A percentile compares a stretch with the other conserved stretches of the same genome.
These are phyloP conservation scores for Steromphala cineraria DNA, from an alignment of 2,888 invertebrate species.

Conservation along the genomic window DNA sequence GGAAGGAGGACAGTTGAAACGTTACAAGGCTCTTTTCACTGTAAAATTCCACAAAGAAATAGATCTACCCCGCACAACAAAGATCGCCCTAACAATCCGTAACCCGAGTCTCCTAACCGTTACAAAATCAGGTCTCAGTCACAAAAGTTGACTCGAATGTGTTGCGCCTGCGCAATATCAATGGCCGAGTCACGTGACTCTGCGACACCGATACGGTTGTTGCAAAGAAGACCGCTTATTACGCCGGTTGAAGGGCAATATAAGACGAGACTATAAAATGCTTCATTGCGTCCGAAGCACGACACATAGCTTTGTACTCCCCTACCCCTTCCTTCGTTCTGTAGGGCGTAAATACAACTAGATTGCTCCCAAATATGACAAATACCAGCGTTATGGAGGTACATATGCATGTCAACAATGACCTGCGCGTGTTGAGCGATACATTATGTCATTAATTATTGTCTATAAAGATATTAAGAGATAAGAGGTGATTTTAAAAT, in stretches of 20 bases:
- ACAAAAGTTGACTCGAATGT: neutral
- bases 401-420: no score
- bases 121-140: neutral
- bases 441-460: no score
- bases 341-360: no score
- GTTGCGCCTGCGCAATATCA: constrained; percentile 13
- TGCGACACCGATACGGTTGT: constrained; percentile 14
- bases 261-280: neutral
- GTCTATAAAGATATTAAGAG: no score
- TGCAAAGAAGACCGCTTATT: neutral
- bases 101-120: neutral
- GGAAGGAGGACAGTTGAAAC: no score
- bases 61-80: neutral
- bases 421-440: no score
- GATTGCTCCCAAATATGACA: no score
- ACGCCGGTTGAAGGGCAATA: neutral
- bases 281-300: neutral
- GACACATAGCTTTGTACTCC: neutral
- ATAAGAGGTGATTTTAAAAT: no score
- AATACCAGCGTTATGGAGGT: no score
- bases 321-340: neutral
- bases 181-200: constrained; percentile 6
- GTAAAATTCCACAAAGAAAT: neutral
- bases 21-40: no score
- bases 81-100: neutral